Percentiles rank a stretch among this genome's conserved stretches.
Conservation (phyloP, 2,113 vertebrate genomes). For the Ursus arctos region DNA sequence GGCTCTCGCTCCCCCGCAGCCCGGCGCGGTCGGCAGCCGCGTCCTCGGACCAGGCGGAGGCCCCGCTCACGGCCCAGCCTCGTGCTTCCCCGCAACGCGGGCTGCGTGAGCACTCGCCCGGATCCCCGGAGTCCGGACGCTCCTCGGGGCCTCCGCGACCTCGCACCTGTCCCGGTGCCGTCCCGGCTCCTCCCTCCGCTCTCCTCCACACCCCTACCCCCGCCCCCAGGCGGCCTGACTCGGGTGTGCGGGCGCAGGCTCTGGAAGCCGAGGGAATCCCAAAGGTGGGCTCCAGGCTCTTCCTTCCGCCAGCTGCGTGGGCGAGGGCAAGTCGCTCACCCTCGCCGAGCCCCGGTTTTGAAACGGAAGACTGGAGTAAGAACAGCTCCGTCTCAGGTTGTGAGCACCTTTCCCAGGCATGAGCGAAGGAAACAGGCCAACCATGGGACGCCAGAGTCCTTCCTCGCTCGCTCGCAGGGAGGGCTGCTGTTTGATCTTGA, state of each 20-base stretch:
- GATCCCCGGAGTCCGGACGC: too few species aligned
- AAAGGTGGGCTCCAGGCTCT: neutral
- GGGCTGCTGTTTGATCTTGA: neutral
- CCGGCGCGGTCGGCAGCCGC: neutral
- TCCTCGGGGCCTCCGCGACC: neutral
- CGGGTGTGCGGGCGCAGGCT: neutral
- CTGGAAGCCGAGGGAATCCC: neutral
- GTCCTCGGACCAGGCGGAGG: neutral
- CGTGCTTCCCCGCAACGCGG: neutral
- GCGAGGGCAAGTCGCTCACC: neutral
- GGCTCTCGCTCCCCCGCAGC: neutral
- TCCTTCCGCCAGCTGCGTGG: neutral
- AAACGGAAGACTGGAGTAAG: neutral
- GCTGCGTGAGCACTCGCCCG: neutral
- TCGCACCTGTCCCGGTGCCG: too few species aligned
- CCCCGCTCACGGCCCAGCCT: too few species aligned
- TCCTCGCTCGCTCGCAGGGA: neutral
- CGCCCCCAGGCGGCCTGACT: neutral
- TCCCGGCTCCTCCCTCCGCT: neutral
- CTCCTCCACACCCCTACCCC: too few species aligned
- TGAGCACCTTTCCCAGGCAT: neutral
- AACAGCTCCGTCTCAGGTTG: neutral
- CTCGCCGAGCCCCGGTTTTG: neutral
- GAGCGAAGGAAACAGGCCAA: neutral
- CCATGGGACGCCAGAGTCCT: accelerated